Evolutionary conservation across 2,888 invertebrate species (phyloP).

Genomic region (Cinara cedri): DNA sequence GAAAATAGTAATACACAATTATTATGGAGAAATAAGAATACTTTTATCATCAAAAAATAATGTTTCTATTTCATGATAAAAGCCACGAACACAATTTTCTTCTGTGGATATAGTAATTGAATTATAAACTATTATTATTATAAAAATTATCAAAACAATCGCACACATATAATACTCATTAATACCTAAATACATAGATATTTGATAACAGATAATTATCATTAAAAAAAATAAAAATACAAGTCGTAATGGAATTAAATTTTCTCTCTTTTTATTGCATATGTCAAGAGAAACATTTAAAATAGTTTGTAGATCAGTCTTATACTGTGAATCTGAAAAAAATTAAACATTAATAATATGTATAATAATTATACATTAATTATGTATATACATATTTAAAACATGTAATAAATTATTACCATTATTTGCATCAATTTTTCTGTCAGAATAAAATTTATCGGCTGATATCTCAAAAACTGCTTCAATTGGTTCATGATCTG

Average conservation of each 20-base stretch:
- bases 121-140: constrained; percentile 29
- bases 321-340: constrained; percentile 13
- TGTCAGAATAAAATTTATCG: constrained; percentile 56
- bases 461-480: constrained; percentile 65
- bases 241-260: constrained; percentile 11
- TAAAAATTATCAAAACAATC: constrained; percentile 31
- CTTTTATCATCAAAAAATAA: constrained; percentile 19
- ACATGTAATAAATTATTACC: constrained; percentile 33
- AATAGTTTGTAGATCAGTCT: constrained; percentile 10
- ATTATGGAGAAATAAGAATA: neutral
- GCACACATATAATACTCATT: neutral
- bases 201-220: neutral
- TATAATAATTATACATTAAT: constrained; percentile 17
- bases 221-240: neutral
- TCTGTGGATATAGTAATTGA: constrained; percentile 26
- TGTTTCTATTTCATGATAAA: constrained; percentile 29
- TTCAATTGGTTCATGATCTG: constrained; percentile 87
- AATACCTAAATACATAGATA: neutral
- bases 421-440: neutral
- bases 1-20: neutral
- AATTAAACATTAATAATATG: constrained; percentile 16
- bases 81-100: constrained; percentile 34
- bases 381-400: too few relatives aligned
- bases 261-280: neutral
- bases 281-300: neutral